A percentile compares a stretch with the other conserved stretches of the same genome.
Conservation (phyloP, 2,797 vertebrate species). For the Dromococcyx pavoninus region DNA sequence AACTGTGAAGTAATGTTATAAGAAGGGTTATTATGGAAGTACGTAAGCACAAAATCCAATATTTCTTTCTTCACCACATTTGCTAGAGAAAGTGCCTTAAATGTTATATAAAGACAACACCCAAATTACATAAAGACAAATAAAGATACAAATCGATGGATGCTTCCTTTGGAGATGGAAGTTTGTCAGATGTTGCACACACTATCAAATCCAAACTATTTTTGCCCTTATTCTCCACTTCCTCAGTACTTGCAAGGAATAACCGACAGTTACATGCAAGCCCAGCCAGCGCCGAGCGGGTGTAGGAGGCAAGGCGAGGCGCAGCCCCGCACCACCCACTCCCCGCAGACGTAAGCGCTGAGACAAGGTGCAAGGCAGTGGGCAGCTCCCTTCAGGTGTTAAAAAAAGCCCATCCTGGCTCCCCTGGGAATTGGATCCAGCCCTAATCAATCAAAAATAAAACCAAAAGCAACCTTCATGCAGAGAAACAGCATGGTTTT, state of each 20-base stretch:
- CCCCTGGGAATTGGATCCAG: not conserved
- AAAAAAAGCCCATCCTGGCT: conserved; percentile 26
- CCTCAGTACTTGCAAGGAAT: not conserved
- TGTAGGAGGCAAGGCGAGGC: conserved; percentile 17
- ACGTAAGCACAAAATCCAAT: not conserved
- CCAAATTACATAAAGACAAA: conserved; percentile 6
- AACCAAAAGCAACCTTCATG: not conserved
- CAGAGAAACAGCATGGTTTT: not conserved
- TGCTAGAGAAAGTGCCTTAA: not conserved
- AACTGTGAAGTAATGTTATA: not conserved
- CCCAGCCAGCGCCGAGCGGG: not conserved
- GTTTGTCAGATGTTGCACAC: conserved; percentile 41
- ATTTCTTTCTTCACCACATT: not conserved
- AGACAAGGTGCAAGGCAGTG: conserved; percentile 57
- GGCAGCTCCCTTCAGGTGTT: conserved; percentile 33
- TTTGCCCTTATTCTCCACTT: conserved; percentile 47
- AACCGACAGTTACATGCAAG: not conserved
- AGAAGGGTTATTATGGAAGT: not conserved
- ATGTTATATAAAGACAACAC: conserved; percentile 4
- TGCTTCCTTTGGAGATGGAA: conserved; percentile 2
- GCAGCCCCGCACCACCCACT: conserved; percentile 29
- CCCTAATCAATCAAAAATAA: not conserved
- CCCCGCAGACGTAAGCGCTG: not conserved
- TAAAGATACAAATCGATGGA: not conserved
- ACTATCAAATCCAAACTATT: conserved; percentile 36